Conservation (phyloP, 2,113 vertebrate species). For the Lophotis ruficrista region DNA sequence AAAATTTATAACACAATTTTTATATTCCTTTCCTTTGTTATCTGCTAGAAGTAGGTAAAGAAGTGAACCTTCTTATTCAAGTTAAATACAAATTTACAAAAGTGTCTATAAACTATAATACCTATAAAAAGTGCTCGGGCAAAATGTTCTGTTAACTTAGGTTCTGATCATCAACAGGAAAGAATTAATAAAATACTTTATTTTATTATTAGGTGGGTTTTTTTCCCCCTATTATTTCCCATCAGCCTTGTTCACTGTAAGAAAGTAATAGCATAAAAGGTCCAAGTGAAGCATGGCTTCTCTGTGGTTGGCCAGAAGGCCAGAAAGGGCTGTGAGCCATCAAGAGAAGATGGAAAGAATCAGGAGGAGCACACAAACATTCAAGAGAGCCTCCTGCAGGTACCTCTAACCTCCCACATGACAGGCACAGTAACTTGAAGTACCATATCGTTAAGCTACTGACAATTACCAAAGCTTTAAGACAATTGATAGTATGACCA, state of each 20-base stretch:
- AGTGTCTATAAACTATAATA: not conserved
- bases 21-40: slow-evolving; percentile 15
- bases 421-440: not conserved
- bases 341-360: not conserved
- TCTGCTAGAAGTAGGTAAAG: not conserved
- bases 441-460: not conserved
- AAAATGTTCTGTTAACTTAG: not conserved
- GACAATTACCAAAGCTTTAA: not conserved
- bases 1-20: not conserved
- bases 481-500: not conserved
- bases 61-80: not conserved
- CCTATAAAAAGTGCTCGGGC: not conserved
- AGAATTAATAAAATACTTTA: not conserved
- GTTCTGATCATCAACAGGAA: not conserved
- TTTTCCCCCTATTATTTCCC: not conserved
- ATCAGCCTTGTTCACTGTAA: not conserved
- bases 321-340: not conserved
- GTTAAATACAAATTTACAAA: not conserved
- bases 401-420: not conserved
- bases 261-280: not conserved
- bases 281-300: not conserved
- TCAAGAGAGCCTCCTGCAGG: not conserved
- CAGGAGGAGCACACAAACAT: not conserved
- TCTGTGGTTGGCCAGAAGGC: too few relatives aligned
- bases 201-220: not conserved